These are phyloP conservation scores for Babyrousa celebensis DNA, from an alignment of 2,797 vertebrate genomes.

Conservation along the genomic window DNA sequence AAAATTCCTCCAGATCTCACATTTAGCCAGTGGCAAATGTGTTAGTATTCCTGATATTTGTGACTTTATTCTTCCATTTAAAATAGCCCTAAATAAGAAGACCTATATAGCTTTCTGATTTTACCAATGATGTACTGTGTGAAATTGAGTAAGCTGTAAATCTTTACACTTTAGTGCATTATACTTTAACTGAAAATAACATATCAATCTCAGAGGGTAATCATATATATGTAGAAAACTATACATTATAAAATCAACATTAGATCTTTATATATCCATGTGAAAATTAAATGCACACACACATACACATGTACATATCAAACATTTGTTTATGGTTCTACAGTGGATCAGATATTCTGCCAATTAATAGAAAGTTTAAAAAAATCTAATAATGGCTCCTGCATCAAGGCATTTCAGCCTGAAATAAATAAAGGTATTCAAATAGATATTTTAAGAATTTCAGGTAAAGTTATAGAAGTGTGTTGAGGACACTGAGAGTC, in stretches of 20 bases:
- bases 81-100: background rate
- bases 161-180: background rate
- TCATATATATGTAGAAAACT: background rate
- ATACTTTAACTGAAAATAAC: conserved; percentile 35
- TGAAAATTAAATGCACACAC: background rate
- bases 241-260: background rate
- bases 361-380: background rate
- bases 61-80: conserved; percentile 69
- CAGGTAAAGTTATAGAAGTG: background rate
- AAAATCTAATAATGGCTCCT: background rate
- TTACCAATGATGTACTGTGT: conserved; percentile 37
- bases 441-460: conserved; percentile 21
- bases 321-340: background rate
- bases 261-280: background rate
- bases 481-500: background rate
- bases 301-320: background rate
- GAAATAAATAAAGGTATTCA: background rate
- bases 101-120: background rate
- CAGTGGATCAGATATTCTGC: background rate
- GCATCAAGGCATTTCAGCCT: background rate
- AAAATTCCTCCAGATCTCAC: conserved; percentile 65
- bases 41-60: conserved; percentile 35
- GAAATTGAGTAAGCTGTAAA: conserved; percentile 49
- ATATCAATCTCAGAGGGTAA: background rate
- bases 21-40: conserved; percentile 64